These are phyloP conservation scores for Ascaphus truei DNA, from an alignment of 2,113 vertebrate species.

Conservation along the genomic window DNA sequence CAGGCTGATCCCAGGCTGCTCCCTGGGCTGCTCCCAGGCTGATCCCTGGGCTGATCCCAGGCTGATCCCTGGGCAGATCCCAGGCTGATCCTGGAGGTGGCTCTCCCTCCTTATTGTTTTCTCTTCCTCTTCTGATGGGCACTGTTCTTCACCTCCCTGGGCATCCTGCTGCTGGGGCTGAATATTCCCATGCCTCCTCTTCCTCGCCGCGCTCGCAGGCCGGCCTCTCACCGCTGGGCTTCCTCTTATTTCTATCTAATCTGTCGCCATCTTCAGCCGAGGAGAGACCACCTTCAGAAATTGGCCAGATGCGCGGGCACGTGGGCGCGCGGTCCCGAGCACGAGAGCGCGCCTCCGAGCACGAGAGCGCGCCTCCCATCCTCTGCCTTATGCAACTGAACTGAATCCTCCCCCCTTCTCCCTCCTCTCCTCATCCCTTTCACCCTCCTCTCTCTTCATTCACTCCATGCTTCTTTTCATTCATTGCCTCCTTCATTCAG, in stretches of 20 bases:
- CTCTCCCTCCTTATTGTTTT: slow-evolving; percentile 41
- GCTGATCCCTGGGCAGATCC: not conserved
- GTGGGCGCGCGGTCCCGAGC: slow-evolving; percentile 39
- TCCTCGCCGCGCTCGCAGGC: slow-evolving; percentile 27
- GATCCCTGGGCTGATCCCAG: not conserved
- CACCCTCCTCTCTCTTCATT: slow-evolving; percentile 15
- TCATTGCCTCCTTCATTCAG: slow-evolving; percentile 29
- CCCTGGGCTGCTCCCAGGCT: not conserved
- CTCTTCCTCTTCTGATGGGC: slow-evolving; percentile 51
- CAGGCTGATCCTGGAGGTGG: too few species aligned
- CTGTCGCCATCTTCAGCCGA: slow-evolving; percentile 75
- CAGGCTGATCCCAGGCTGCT: not conserved
- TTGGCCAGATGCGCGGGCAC: slow-evolving; percentile 49
- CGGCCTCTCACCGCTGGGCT: slow-evolving; percentile 46
- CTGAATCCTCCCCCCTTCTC: not conserved
- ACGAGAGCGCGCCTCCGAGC: slow-evolving; percentile 47
- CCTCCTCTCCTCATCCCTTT: not conserved
- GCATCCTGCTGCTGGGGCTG: slow-evolving; percentile 45
- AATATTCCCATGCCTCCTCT: slow-evolving; percentile 28
- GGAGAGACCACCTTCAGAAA: slow-evolving; percentile 70
- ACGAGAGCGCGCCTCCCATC: slow-evolving; percentile 49
- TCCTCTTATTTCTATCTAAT: slow-evolving; percentile 46
- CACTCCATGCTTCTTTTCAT: slow-evolving; percentile 18
- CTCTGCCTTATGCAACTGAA: slow-evolving; percentile 30
- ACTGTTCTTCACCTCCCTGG: slow-evolving; percentile 47